phyloP scores from a whole-genome alignment of 2,113 vertebrate genomes.

The Nothoprocta perdicaria region DNA sequence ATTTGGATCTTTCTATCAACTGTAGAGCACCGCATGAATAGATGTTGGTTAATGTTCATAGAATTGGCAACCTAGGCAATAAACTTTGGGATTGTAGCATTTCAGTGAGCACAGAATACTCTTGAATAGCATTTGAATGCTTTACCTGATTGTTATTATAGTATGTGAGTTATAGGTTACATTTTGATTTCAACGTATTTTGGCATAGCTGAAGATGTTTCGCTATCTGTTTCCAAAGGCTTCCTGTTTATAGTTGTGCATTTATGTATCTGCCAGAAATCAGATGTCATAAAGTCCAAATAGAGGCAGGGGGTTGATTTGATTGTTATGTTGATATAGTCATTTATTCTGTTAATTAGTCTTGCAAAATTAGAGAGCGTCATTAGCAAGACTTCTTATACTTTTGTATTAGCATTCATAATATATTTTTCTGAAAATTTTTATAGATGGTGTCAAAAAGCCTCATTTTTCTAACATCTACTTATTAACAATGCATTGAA shows the following conservation, averaged over 20 bases:
- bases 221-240: neutral
- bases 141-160: neutral
- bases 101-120: neutral
- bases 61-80: accelerated
- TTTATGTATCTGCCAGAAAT: neutral
- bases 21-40: neutral
- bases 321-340: neutral
- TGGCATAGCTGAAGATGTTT: neutral
- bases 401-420: neutral
- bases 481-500: neutral
- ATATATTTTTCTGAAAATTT: neutral
- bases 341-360: neutral
- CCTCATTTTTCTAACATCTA: neutral
- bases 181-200: neutral
- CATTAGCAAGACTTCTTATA: neutral
- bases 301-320: neutral
- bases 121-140: neutral
- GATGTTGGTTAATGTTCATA: neutral
- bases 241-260: neutral
- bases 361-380: neutral
- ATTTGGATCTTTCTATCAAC: neutral
- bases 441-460: neutral
- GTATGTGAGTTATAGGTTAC: neutral
- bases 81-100: neutral
- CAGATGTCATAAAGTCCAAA: neutral